phyloP scores from a whole-genome alignment of 2,797 vertebrate genomes.

The Heterohyrax brucei region DNA sequence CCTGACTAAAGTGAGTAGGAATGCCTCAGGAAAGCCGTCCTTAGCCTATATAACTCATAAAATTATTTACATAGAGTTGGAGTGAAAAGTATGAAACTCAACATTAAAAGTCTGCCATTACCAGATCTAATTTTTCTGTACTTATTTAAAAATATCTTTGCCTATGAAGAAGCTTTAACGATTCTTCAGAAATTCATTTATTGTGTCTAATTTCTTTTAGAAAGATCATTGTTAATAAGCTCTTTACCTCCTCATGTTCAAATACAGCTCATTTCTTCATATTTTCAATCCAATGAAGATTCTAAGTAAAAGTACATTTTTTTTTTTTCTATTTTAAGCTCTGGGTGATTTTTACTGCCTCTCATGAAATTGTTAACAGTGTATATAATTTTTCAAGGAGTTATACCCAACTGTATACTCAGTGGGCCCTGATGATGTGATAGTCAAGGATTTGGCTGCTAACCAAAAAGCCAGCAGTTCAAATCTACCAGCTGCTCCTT shows the following conservation, averaged over 20 bases:
- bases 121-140: neutral
- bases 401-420: neutral
- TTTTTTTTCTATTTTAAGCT: neutral
- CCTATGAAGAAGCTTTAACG: neutral
- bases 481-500: too few species aligned
- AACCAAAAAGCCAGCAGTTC: too few species aligned
- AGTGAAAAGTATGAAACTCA: neutral
- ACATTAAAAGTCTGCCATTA: neutral
- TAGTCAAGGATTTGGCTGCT: too few species aligned
- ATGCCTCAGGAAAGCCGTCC: neutral
- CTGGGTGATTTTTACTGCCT: neutral
- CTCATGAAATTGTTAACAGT: neutral
- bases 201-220: neutral
- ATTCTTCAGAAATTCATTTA: constrained; percentile 1
- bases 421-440: too few species aligned
- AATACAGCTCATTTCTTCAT: neutral
- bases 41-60: neutral
- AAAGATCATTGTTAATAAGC: neutral
- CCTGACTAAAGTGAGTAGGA: neutral
- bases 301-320: neutral
- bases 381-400: constrained; percentile 4
- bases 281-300: constrained; percentile 24
- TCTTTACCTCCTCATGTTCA: neutral
- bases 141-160: neutral
- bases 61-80: neutral